Base-by-base conservation (phyloP, 2,797 vertebrate species). In the Urocyon cinereoargenteus region DNA sequence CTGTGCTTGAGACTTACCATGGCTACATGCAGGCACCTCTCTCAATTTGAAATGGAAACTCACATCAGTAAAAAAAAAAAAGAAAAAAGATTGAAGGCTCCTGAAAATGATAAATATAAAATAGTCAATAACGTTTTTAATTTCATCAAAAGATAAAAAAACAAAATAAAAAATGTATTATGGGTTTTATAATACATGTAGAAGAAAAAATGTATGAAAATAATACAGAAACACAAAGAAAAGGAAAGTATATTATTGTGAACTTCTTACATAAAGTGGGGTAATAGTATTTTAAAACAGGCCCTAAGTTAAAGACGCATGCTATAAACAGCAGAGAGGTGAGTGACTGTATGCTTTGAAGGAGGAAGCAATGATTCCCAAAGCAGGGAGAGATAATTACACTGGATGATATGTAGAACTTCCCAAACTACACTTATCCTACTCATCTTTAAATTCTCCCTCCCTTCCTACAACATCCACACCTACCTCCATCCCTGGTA, bases 201-300 rank as follows among this genome's bases (percentile, higher is more conserved):
- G 59, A 85, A 78, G 28, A 83, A 83, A 89, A 86, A 88, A 40
- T 68, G 6, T 36, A 62, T 68, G 51, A 66, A 88, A 93, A 86
- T 9, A 78, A 64, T 34, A 73, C 51, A 12, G 59, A 97, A 93
- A 81, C 21, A 53, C 10, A 57, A 57, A 72, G 57, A 64, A 96
- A 93, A 64, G 31, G 19, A 51, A 90, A 84, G n/a, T 16, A 34
- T 8, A 21, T n/a, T 83, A 49, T 57, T 78, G 4, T 79, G n/a
- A 92, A 53, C 49, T 83, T 92, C 62, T 96, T 78, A 10, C 19
- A 73, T 40, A 85, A 88, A 57, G 8, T 90, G 18, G 4, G 57
- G 12, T 21, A 87, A 72, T 73, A 28, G 51, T 79, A 45, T n/a
- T 96, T 95, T 40, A 93, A 91, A 89, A 72, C 55, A 82, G 62